Percentiles rank a stretch among this genome's conserved stretches.
Conservation (phyloP, 2,888 invertebrate species). For the Cataglyphis livida region DNA sequence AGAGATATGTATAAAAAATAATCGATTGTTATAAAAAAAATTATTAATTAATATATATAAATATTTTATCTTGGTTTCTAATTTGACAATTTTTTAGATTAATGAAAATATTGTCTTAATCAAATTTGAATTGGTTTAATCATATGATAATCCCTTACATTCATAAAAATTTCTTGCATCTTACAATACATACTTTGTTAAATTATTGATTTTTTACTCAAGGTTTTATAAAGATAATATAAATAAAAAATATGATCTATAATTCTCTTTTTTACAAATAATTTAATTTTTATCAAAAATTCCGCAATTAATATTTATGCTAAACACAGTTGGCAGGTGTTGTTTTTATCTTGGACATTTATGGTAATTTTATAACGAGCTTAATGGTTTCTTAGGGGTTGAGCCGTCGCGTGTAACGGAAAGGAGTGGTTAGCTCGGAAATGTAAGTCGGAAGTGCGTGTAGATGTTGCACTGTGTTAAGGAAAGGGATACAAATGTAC, state of each 20-base stretch:
- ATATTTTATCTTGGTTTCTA: conserved; percentile 21
- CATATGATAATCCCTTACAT: conserved; percentile 2
- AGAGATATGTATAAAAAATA: background rate
- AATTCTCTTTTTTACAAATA: conserved; percentile 1
- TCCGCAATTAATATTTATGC: background rate
- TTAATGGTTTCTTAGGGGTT: conserved; percentile 66
- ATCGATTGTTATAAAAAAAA: background rate
- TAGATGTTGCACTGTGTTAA: conserved; percentile 68
- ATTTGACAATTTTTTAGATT: background rate
- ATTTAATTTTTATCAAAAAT: conserved; percentile 20
- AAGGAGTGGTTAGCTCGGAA: conserved; percentile 75
- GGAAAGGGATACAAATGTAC: conserved; percentile 48
- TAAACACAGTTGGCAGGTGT: conserved; percentile 3
- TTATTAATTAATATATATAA: conserved; percentile 14
- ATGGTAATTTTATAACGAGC: conserved; percentile 60
- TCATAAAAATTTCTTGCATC: conserved; percentile 9
- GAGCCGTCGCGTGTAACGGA: conserved; percentile 77
- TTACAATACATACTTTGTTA: background rate
- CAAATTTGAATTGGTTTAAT: conserved; percentile 12
- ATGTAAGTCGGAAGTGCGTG: conserved; percentile 81
- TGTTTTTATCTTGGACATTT: conserved; percentile 45
- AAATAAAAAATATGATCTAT: background rate
- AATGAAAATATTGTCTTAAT: conserved; percentile 16
- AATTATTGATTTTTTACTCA: conserved; percentile 16
- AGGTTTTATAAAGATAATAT: background rate